phyloP scores from a whole-genome alignment of 2,113 vertebrate species.

The Halcyon senegalensis region DNA sequence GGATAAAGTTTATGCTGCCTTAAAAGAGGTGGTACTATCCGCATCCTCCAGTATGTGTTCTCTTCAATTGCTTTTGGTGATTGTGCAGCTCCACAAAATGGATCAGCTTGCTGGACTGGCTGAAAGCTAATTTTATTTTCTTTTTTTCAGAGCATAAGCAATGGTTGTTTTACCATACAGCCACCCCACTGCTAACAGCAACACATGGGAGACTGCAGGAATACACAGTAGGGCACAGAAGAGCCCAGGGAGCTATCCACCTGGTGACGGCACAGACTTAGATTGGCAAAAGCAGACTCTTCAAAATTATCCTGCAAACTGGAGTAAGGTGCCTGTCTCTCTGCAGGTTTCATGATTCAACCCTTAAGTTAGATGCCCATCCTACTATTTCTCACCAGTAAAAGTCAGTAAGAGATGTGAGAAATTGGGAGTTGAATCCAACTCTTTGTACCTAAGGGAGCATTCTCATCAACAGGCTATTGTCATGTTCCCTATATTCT shows the following conservation, averaged over 20 bases:
- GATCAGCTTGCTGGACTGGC: neutral
- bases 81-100: neutral
- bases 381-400: neutral
- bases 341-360: neutral
- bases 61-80: neutral
- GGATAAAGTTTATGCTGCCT: neutral
- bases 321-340: neutral
- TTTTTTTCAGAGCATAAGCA: neutral
- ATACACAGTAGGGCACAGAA: fast-evolving
- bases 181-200: neutral
- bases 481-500: neutral
- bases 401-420: neutral
- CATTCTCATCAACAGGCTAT: neutral
- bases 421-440: neutral
- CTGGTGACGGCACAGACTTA: neutral
- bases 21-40: fast-evolving
- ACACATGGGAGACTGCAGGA: neutral
- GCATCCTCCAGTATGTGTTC: neutral
- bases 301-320: neutral
- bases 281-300: neutral
- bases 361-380: neutral
- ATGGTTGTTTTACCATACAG: neutral
- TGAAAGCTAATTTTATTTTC: neutral
- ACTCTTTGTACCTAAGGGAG: neutral
- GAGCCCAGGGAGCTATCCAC: neutral